Percentiles rank a stretch among this genome's conserved stretches.
These are phyloP conservation scores for Trachelus troglodyta DNA, from an alignment of 2,888 invertebrate genomes.

Conservation along the genomic window DNA sequence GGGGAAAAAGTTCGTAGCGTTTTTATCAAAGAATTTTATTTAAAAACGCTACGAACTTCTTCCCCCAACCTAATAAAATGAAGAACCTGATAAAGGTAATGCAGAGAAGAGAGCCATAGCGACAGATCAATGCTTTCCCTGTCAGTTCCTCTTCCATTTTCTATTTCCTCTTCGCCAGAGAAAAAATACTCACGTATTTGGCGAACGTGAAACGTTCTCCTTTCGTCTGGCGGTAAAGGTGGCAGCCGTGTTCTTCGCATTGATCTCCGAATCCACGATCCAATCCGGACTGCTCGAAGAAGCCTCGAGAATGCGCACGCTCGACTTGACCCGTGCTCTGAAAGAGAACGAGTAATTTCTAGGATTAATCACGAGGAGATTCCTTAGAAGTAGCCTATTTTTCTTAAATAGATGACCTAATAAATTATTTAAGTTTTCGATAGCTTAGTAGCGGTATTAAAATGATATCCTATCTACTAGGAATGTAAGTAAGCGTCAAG, in stretches of 20 bases:
- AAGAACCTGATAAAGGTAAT: background rate
- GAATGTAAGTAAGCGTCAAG: background rate
- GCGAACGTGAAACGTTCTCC: constrained; percentile 61
- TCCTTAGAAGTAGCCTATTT: background rate
- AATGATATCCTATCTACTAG: background rate
- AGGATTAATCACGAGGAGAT: background rate
- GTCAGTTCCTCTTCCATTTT: background rate
- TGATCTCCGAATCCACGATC: constrained; percentile 89
- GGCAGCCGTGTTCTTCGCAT: constrained; percentile 87
- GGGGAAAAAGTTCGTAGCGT: too few relatives aligned
- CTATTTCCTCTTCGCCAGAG: background rate
- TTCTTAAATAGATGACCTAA: background rate
- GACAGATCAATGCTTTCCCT: background rate
- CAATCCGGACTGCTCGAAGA: constrained; percentile 82
- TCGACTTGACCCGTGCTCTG: constrained; percentile 91
- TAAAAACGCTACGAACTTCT: too few relatives aligned
- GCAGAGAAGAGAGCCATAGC: background rate
- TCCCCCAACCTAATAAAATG: background rate
- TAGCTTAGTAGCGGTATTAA: background rate
- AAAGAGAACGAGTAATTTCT: constrained; percentile 34
- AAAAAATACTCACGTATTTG: constrained; percentile 52
- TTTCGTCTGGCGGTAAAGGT: constrained; percentile 87
- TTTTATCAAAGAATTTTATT: too few relatives aligned
- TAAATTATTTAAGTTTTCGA: background rate
- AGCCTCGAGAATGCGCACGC: constrained; percentile 85